Evolutionary conservation across 2,888 invertebrate genomes (phyloP).

Genomic region (Epinotia ramella): DNA sequence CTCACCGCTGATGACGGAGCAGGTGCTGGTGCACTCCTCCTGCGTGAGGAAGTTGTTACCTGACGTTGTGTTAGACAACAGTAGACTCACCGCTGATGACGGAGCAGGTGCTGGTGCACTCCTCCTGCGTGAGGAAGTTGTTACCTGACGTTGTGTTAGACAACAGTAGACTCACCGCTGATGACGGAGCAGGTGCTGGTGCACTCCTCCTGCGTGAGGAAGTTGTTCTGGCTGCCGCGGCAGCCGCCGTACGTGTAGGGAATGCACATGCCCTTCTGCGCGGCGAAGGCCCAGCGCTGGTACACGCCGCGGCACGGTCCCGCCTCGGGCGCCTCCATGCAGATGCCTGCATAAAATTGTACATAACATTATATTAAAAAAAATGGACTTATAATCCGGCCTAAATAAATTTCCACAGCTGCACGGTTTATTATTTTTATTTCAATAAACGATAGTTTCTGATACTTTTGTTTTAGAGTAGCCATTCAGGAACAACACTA

Average conservation of each 20-base stretch:
- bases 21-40: slow-evolving; percentile 91
- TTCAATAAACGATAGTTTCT: not conserved
- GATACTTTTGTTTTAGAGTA: not conserved
- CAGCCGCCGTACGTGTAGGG: slow-evolving; percentile 96
- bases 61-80: too few species aligned
- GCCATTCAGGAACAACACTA: not conserved
- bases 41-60: slow-evolving; percentile 94
- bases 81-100: slow-evolving; percentile 83
- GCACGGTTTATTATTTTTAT: too few species aligned
- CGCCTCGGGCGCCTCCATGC: slow-evolving; percentile 90
- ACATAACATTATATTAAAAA: not conserved
- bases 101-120: slow-evolving; percentile 90
- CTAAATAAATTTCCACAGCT: too few species aligned
- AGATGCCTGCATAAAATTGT: slow-evolving; percentile 88
- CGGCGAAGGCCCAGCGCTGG: slow-evolving; percentile 94
- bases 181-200: slow-evolving; percentile 88
- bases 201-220: slow-evolving; percentile 92
- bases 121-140: slow-evolving; percentile 88
- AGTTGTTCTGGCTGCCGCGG: slow-evolving; percentile 96
- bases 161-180: slow-evolving; percentile 73
- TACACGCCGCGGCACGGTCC: slow-evolving; percentile 96
- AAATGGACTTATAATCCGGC: too few species aligned
- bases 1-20: slow-evolving; percentile 86
- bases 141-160: too few species aligned
- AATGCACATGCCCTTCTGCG: slow-evolving; percentile 90